Evolutionary conservation across 2,888 invertebrate species (phyloP).

Genomic region (Schizaphis graminum): DNA sequence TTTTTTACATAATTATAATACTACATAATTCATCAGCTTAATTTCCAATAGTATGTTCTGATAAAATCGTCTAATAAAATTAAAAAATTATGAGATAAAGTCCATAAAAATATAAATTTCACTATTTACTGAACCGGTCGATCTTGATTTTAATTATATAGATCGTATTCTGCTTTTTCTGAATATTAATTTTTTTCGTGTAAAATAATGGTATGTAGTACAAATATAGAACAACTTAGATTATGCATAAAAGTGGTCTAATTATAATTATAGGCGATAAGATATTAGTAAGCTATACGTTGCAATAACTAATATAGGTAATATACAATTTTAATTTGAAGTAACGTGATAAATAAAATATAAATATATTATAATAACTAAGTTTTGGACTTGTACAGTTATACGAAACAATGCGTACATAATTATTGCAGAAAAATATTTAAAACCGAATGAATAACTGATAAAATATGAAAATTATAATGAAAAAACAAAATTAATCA

Average conservation of each 20-base stretch:
- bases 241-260: background rate
- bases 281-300: background rate
- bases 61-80: background rate
- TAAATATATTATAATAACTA: too few species aligned
- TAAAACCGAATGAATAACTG: background rate
- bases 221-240: background rate
- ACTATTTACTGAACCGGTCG: background rate
- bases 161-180: background rate
- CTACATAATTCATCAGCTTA: background rate
- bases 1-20: background rate
- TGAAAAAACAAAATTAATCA: background rate
- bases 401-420: background rate
- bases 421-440: background rate
- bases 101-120: background rate
- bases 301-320: background rate
- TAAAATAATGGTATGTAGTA: background rate
- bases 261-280: background rate
- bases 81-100: background rate
- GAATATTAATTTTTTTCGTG: background rate
- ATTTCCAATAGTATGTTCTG: background rate
- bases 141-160: background rate
- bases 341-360: background rate
- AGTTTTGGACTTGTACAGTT: background rate
- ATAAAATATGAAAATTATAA: background rate
- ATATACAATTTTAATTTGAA: background rate